phyloP scores from a whole-genome alignment of 2,113 vertebrate species.

The Paedocypris sp. region DNA sequence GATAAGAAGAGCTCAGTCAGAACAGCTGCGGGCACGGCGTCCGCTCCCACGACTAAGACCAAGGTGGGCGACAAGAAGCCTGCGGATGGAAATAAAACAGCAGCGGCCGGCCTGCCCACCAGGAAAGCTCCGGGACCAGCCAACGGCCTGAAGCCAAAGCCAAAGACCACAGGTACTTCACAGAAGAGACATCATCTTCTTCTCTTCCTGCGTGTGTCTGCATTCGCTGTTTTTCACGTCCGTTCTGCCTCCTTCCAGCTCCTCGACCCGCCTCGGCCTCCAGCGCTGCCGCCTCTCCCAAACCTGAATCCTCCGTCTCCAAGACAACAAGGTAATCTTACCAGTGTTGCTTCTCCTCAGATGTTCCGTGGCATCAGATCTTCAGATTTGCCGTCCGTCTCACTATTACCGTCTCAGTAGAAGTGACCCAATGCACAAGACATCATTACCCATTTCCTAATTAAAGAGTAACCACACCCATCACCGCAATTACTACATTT shows the following conservation, averaged over 20 bases:
- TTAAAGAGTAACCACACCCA: too few species aligned
- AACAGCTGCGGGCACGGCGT: slow-evolving; percentile 32
- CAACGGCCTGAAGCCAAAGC: slow-evolving; percentile 50
- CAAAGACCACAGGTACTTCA: slow-evolving; percentile 52
- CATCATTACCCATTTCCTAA: too few species aligned
- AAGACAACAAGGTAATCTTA: slow-evolving; percentile 61
- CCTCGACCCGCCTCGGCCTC: slow-evolving; percentile 43
- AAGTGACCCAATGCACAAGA: too few species aligned
- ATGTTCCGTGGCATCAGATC: too few species aligned
- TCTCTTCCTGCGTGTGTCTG: too few species aligned
- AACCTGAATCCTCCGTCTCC: slow-evolving; percentile 48
- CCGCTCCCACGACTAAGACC: slow-evolving; percentile 30
- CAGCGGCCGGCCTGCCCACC: slow-evolving; percentile 28
- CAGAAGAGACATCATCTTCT: background rate
- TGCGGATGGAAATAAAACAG: slow-evolving; percentile 34
- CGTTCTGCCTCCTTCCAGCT: slow-evolving; percentile 32
- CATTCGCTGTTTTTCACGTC: too few species aligned
- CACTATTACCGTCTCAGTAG: too few species aligned
- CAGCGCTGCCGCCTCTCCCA: slow-evolving; percentile 32
- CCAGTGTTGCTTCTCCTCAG: too few species aligned
- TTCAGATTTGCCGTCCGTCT: too few species aligned
- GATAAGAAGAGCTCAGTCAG: slow-evolving; percentile 51
- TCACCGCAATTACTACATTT: too few species aligned
- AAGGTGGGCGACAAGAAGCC: slow-evolving; percentile 58
- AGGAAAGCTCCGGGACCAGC: slow-evolving; percentile 46